Conservation (phyloP, 2,888 invertebrate genomes). For the Drosophila siamana region DNA sequence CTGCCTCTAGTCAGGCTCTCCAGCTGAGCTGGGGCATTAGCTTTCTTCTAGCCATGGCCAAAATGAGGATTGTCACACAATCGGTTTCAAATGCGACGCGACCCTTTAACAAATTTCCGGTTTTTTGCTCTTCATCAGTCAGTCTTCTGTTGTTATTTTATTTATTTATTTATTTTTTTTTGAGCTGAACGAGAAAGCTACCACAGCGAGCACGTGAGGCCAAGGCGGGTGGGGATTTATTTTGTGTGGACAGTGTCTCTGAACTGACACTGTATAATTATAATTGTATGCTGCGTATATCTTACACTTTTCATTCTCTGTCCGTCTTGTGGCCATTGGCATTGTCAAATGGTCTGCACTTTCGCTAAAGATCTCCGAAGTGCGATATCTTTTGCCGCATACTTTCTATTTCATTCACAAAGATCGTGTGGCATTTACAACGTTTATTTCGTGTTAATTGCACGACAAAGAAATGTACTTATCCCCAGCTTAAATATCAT, state of each 20-base stretch:
- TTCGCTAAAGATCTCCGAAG: slow-evolving; percentile 27
- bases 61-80: slow-evolving; percentile 35
- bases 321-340: neutral
- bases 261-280: slow-evolving; percentile 9
- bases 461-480: slow-evolving; percentile 1
- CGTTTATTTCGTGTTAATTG: slow-evolving; percentile 41
- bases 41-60: slow-evolving; percentile 5
- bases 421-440: slow-evolving; percentile 40
- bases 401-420: slow-evolving; percentile 75
- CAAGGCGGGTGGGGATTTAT: neutral
- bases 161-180: no score
- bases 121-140: slow-evolving; percentile 18
- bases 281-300: slow-evolving; percentile 34
- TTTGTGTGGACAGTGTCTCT: neutral
- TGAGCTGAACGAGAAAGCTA: slow-evolving; percentile 44
- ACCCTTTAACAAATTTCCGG: slow-evolving; percentile 56
- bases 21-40: neutral
- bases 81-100: slow-evolving; percentile 22
- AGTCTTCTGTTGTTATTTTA: neutral
- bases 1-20: slow-evolving; percentile 19
- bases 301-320: slow-evolving; percentile 40
- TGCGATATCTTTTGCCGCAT: slow-evolving; percentile 18
- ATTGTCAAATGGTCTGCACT: slow-evolving; percentile 22
- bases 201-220: slow-evolving; percentile 46
- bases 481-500: neutral